Base-by-base conservation (phyloP, 2,113 vertebrate genomes). In the Ranitomeya variabilis region DNA sequence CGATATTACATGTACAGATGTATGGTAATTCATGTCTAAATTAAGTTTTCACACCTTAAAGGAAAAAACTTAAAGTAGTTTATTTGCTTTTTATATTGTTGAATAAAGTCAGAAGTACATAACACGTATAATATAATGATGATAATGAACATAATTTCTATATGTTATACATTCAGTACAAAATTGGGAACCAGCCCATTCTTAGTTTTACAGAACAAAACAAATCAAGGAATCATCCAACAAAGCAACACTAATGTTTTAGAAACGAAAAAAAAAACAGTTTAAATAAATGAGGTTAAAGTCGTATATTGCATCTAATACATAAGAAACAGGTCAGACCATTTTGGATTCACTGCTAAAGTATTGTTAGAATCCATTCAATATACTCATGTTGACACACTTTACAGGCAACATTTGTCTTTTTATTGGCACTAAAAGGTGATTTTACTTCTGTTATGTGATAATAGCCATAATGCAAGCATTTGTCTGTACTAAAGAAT, bases 141-240 rank as follows among this genome's bases (percentile, higher is more conserved):
- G 76, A 81, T 87, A 89, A 79, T 89, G 51, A 79, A 78, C 69
- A 88, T 88, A 83, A 64, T 73, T 89, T 89, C 87, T 69, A 18
- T 59, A 59, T 84, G 64, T 85, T 89, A 89, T 78, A 85, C 82
- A 89, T 77, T 89, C 66, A 54, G n/a, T 13, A 21, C 85, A 89
- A 91, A 89, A 1, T 91, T 90, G 94, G 95, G 95, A 95, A 93
- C 95, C 95, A 95, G 95, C 95, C 95, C 95, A 95, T 88, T 91
- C 71, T 83, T 91, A 94, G 91, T 90, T 93, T 89, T 91, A 91
- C 10, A 92, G 62, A 93, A 57, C n/a, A 93, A 93, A 88, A 93
- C 73, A 16, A 19, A 86, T 86, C 91, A 60, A 91, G 45, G 55
- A 90, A 90, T 45, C 60, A 86, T 87, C 90, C 26, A 83, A 83